Base-by-base conservation (phyloP, 2,888 invertebrate genomes). In the Noctua janthe region DNA sequence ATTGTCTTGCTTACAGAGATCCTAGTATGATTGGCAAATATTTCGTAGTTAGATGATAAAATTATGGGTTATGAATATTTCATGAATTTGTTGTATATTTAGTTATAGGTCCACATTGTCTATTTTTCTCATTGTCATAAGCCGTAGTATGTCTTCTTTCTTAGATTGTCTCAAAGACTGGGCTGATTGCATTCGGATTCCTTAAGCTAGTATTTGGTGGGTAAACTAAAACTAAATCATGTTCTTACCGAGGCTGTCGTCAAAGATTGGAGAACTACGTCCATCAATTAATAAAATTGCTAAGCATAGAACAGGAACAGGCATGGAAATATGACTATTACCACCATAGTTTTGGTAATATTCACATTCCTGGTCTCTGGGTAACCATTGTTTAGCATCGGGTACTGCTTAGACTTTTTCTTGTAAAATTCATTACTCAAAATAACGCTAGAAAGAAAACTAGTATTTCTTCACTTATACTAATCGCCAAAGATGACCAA, bases 1-100 rank as follows among this genome's bases (percentile, higher is more conserved):
- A 77, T 78, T 81, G 82, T 85, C 49, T 75, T 62, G 47, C 62
- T 80, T 49, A 43, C 76, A 67, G 71, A 85, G 81, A 79, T 70
- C 35, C 10, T 10, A 54, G 47, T 35, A 35, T 66, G 84, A 74
- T 71, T 71, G 29, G 39, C 54, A 71, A 80, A 84, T 74, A 71
- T 66, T 76, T 71, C 49, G 71, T 29, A 20, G 51, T 49, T 54
- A 39, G 8, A 56, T 49, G 29, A 49, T 62, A 66, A 59, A 74
- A 83, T 54, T 71, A 74, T 64, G 59, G 29, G 51, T 66, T 79
- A 66, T 71, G 47, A 66, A 71, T 66, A 72, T 78, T 62, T 29
- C 17, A 29, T 15, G 29, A 35, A 39, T 62, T 80, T 43, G 15
- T 49, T 70, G 2, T 71, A 54, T 51, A 17, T 59, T 47, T 47